Conservation (phyloP, 2,888 invertebrate genomes). For the Cremastinae sp. region DNA sequence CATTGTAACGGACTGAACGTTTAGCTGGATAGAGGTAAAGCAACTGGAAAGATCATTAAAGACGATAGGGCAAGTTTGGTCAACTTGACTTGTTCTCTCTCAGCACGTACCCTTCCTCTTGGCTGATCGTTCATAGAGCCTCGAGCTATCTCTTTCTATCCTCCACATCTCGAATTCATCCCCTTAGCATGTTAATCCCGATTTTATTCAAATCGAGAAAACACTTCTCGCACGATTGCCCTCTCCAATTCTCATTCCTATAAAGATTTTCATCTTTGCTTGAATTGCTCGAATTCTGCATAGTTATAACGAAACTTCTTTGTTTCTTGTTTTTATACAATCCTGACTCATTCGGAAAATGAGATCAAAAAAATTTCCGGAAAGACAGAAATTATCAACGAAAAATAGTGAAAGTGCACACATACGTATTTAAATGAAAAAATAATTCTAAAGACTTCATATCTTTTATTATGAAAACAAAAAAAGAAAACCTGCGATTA, state of each 20-base stretch:
- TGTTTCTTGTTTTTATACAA: constrained; percentile 30
- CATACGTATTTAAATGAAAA: no score
- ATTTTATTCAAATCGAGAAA: constrained; percentile 59
- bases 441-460: no score
- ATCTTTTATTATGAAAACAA: no score
- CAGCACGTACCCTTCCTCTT: constrained; percentile 18
- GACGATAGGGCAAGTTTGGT: constrained; percentile 50
- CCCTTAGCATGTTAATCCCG: constrained; percentile 57
- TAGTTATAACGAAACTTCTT: constrained; percentile 48
- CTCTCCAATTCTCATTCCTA: constrained; percentile 42
- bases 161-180: constrained; percentile 34
- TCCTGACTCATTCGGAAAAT: constrained; percentile 15
- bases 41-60: constrained; percentile 46
- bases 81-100: constrained; percentile 21
- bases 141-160: constrained; percentile 32
- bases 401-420: no score
- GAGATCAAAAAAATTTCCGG: constrained; percentile 33
- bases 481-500: no score
- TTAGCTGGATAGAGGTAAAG: constrained; percentile 9
- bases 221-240: constrained; percentile 50
- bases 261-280: constrained; percentile 36
- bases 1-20: constrained; percentile 10
- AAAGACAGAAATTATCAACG: no score
- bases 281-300: constrained; percentile 47
- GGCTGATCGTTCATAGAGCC: constrained; percentile 43